These are phyloP conservation scores for Drosophila mulleri DNA, from an alignment of 2,888 invertebrate genomes.

Conservation along the genomic window DNA sequence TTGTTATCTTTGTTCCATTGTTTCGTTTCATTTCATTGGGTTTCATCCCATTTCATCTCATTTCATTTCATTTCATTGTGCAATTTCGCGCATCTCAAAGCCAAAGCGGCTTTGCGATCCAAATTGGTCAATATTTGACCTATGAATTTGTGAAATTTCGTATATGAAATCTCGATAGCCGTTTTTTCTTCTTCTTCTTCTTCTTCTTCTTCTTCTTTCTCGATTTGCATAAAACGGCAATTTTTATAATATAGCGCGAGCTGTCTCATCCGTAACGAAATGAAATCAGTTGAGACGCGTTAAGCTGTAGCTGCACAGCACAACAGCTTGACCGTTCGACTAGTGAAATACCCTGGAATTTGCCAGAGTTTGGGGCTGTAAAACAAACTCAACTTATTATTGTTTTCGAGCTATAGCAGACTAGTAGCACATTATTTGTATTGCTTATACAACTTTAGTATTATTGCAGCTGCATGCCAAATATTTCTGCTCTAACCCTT, in stretches of 20 bases:
- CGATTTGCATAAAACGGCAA: slow-evolving; percentile 67
- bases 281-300: slow-evolving; percentile 19
- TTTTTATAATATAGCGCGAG: slow-evolving; percentile 33
- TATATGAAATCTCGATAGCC: slow-evolving; percentile 40
- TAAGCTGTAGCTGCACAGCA: background rate
- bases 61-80: slow-evolving; percentile 48
- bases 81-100: slow-evolving; percentile 55
- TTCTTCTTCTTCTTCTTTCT: slow-evolving; percentile 6
- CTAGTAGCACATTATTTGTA: too few species aligned
- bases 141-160: slow-evolving; percentile 58
- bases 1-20: slow-evolving; percentile 36
- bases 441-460: too few species aligned
- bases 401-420: background rate
- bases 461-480: too few species aligned
- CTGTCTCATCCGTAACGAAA: slow-evolving; percentile 38
- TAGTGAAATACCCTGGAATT: slow-evolving; percentile 1
- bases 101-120: slow-evolving; percentile 12
- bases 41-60: slow-evolving; percentile 13
- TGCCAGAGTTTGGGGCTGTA: background rate
- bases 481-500: background rate
- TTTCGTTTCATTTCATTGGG: slow-evolving; percentile 31
- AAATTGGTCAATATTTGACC: slow-evolving; percentile 69
- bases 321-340: slow-evolving; percentile 3
- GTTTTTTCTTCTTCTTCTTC: slow-evolving; percentile 10
- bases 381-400: background rate